These are phyloP conservation scores for Pangasius djambal DNA, from an alignment of 2,797 vertebrate genomes.

Conservation along the genomic window DNA sequence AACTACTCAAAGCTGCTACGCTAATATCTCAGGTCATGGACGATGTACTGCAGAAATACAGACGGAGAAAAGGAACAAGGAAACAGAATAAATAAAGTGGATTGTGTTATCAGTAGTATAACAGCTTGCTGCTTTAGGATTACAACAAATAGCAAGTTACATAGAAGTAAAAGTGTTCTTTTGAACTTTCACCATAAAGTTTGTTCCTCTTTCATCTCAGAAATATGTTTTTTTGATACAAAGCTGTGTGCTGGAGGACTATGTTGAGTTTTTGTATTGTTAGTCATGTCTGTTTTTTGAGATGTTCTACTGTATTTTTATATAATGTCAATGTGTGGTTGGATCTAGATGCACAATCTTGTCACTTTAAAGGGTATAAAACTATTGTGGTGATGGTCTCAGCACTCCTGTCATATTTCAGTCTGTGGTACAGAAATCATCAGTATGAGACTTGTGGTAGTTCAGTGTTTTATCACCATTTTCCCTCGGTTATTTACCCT, in stretches of 20 bases:
- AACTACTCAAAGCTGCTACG: constrained; percentile 57
- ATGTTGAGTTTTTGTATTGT: constrained; percentile 29
- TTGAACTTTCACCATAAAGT: constrained; percentile 15
- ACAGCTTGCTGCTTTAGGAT: constrained; percentile 2
- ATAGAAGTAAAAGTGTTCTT: constrained; percentile 23
- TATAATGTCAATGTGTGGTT: constrained; percentile 12
- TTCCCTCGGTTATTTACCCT: not conserved
- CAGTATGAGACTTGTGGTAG: not conserved
- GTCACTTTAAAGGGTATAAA: constrained; percentile 36
- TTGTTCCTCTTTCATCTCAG: constrained; percentile 36
- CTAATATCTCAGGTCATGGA: constrained; percentile 69
- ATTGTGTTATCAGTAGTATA: constrained; percentile 25
- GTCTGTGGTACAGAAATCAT: constrained; percentile 27
- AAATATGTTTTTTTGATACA: constrained; percentile 6
- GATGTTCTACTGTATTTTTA: constrained; percentile 40
- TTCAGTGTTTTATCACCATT: not conserved
- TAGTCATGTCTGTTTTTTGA: constrained; percentile 42
- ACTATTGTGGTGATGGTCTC: constrained; percentile 6
- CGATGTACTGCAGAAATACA: constrained; percentile 38
- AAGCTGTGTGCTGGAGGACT: constrained; percentile 7
- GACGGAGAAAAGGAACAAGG: constrained; percentile 35
- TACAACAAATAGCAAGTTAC: not conserved
- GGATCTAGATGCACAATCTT: constrained; percentile 28
- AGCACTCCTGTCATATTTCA: constrained; percentile 35
- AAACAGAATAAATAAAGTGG: constrained; percentile 12